Conservation (phyloP, 2,888 invertebrate species). For the Lepidocyrtinus sp. region DNA sequence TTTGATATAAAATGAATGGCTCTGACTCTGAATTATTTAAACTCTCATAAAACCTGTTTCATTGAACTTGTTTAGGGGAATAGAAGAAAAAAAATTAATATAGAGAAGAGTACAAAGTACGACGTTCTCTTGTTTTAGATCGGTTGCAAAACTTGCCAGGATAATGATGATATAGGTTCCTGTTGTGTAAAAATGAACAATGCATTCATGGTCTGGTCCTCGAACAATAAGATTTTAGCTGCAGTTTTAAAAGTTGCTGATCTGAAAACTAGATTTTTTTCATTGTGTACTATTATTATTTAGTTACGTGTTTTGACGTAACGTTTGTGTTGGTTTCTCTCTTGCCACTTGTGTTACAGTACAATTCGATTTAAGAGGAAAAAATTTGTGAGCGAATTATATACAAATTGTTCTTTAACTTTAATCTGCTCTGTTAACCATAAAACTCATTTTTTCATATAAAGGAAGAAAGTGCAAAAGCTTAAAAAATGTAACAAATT, state of each 20-base stretch:
- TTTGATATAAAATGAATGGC: constrained; percentile 15
- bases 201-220: too few species aligned
- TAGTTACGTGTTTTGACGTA: constrained; percentile 4
- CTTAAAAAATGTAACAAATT: background rate
- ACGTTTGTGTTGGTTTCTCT: background rate
- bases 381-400: constrained; percentile 1
- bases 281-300: too few species aligned
- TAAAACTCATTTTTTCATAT: background rate
- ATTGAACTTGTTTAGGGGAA: constrained; percentile 47
- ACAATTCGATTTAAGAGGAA: constrained; percentile 13
- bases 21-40: constrained; percentile 42
- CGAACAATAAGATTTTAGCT: too few species aligned
- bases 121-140: too few species aligned
- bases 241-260: background rate
- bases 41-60: constrained; percentile 55
- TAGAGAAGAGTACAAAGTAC: too few species aligned
- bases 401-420: background rate
- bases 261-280: constrained; percentile 13
- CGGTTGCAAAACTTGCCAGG: constrained; percentile 5
- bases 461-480: background rate
- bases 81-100: constrained; percentile 28
- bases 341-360: background rate
- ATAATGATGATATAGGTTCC: background rate
- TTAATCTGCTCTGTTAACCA: constrained; percentile 13
- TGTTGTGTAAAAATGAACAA: background rate